Evolutionary conservation across 92 coral and sea anemone genomes (phyloP), one percentile per base, ranked within the genome.

Genomic region (Anthopleura xanthogrammica): DNA sequence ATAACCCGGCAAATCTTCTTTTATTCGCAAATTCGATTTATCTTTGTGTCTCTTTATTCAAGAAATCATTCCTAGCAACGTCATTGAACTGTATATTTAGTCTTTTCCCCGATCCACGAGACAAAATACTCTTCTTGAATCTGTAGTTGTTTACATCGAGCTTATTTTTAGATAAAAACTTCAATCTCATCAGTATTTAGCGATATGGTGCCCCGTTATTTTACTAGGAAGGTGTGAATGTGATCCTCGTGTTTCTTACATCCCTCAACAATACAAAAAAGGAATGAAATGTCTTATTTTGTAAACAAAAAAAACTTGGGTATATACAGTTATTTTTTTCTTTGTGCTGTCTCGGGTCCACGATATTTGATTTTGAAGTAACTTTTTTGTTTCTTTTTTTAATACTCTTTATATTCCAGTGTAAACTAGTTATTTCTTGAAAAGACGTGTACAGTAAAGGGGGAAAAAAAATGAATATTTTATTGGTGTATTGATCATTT

Each of bases 121-220:
- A 65, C 72, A 65, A 65, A 65, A 65, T 65, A 65, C 8, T 23
- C 72, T 65, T 22, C 12, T 29, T 65, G 3, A 10, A 65, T 50
- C 1, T 11, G 8, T 36, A 23, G 42, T 68, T 68, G 74, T 68
- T 68, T 68, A 68, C 42, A 36, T 16, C 74, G 36, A 12, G 13
- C 29, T 68, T 68, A 68, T 68, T 68, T 68, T 68, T 68, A 68
- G 74, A 68, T 23, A 68, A 36, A 29, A 62, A 20, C 70, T 62
- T 29, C 74, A 11, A 68, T 68, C 74, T 29, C 41, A 12, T 24
- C 36, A 29, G 5, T 23, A 68, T 6, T 68, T 62, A 19, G 29
- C 74, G 41, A 23, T 68, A 68, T 68, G 74, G 16, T 13, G 42
- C 16, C 13, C 40, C 74, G 16, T 23, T 68, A 9, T 36, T 68